phyloP scores from a whole-genome alignment of 2,113 vertebrate species.

The Promerops cafer region DNA sequence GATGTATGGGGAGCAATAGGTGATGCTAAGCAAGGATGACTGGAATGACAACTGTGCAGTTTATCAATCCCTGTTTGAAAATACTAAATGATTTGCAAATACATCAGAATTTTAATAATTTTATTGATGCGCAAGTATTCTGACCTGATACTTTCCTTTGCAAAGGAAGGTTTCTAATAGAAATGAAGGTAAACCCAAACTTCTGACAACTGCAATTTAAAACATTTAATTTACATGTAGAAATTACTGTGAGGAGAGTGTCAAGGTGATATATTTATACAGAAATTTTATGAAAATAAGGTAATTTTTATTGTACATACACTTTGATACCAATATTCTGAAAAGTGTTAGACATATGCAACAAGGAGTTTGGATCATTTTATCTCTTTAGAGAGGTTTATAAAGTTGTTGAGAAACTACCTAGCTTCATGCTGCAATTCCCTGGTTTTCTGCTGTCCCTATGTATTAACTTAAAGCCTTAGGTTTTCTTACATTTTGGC shows the following conservation, averaged over 20 bases:
- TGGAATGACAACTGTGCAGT: slow-evolving; percentile 40
- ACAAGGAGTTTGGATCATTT: not conserved
- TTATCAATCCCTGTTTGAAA: not conserved
- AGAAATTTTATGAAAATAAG: not conserved
- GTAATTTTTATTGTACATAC: not conserved
- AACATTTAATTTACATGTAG: not conserved
- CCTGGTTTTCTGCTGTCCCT: not conserved
- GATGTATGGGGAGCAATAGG: slow-evolving; percentile 95
- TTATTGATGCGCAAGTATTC: not conserved
- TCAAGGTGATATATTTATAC: slow-evolving; percentile 1
- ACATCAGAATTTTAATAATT: not conserved
- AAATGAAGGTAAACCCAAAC: not conserved
- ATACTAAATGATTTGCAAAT: not conserved
- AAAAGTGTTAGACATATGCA: not conserved
- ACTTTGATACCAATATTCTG: not conserved
- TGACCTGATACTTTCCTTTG: not conserved
- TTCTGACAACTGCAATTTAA: not conserved
- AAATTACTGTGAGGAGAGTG: not conserved
- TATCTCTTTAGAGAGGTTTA: not conserved
- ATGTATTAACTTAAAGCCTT: not conserved
- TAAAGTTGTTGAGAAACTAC: not conserved
- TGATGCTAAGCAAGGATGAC: slow-evolving; percentile 83
- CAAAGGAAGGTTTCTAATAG: not conserved
- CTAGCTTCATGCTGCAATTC: not conserved
- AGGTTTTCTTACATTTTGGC: not conserved